phyloP scores from a whole-genome alignment of 2,113 vertebrate species.

The Paratilapia polleni region DNA sequence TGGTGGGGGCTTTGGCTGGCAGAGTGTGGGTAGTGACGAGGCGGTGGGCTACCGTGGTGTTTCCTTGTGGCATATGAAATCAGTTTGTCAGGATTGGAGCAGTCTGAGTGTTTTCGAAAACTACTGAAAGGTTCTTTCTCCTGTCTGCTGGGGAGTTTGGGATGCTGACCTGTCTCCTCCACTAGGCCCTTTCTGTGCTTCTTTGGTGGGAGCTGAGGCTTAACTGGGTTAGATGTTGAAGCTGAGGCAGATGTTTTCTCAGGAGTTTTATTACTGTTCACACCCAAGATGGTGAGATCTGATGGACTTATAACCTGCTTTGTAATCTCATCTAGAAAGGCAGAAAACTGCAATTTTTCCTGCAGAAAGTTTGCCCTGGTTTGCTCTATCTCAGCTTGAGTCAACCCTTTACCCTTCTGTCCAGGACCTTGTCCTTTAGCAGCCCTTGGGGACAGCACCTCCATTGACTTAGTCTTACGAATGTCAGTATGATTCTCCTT shows the following conservation, averaged over 20 bases:
- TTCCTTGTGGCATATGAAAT: constrained; percentile 37
- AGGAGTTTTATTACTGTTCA: constrained; percentile 37
- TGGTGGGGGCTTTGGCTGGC: neutral
- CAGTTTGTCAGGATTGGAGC: constrained; percentile 51
- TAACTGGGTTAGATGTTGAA: constrained; percentile 21
- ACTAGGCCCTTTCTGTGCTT: constrained; percentile 36
- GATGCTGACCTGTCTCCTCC: constrained; percentile 16
- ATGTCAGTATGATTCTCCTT: constrained; percentile 63
- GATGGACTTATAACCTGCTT: constrained; percentile 83
- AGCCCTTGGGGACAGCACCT: constrained; percentile 78
- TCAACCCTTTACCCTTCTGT: constrained; percentile 46
- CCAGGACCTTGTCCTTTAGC: constrained; percentile 25
- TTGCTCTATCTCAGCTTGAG: constrained; percentile 45
- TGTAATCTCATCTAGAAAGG: constrained; percentile 86
- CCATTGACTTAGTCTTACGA: constrained; percentile 83
- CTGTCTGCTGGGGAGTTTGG: constrained; percentile 30
- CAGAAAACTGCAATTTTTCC: constrained; percentile 84
- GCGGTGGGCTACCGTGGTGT: constrained; percentile 54
- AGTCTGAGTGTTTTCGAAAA: constrained; percentile 35
- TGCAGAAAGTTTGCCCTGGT: constrained; percentile 67
- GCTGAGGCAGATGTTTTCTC: neutral
- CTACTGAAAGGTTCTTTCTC: constrained; percentile 17
- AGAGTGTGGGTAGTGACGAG: constrained; percentile 2
- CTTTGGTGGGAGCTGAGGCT: constrained; percentile 72
- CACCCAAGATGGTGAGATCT: constrained; percentile 73